phyloP scores from a whole-genome alignment of 1,140 invertebrate species.

The Araneus ventricosus region DNA sequence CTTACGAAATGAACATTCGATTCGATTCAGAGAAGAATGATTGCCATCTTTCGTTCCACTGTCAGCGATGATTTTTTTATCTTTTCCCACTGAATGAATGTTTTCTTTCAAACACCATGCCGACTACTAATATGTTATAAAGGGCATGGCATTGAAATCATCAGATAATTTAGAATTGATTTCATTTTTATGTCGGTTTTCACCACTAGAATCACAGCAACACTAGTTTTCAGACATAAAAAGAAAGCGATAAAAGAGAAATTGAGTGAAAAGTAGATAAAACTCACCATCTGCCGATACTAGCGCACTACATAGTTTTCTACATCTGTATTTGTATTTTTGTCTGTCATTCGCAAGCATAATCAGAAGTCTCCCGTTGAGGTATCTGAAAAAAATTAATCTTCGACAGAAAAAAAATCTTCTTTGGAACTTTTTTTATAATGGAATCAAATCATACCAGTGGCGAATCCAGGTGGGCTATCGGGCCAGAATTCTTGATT shows the following conservation, averaged over 20 bases:
- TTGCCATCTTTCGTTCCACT: neutral
- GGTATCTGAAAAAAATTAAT: no score
- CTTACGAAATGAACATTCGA: no score
- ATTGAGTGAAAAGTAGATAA: neutral
- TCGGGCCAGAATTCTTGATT: no score
- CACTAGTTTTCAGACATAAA: neutral
- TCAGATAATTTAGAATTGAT: constrained; percentile 12
- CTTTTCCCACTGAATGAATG: neutral
- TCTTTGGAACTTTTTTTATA: no score
- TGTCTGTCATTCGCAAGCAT: neutral
- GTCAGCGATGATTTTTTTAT: neutral
- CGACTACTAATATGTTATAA: constrained; percentile 14
- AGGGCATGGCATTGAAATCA: constrained; percentile 17
- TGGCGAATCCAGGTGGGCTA: no score
- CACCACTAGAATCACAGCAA: neutral
- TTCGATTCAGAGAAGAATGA: neutral
- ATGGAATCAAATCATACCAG: no score
- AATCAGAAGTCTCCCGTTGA: neutral
- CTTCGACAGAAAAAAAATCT: no score
- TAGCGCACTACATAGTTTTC: neutral
- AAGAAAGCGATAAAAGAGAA: neutral
- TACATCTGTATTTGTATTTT: neutral
- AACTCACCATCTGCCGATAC: neutral
- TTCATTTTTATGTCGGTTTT: constrained; percentile 3
- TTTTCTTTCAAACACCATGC: constrained; percentile 17